Conservation (phyloP, 1,140 invertebrate genomes). For the Drosophila ohnishii region DNA sequence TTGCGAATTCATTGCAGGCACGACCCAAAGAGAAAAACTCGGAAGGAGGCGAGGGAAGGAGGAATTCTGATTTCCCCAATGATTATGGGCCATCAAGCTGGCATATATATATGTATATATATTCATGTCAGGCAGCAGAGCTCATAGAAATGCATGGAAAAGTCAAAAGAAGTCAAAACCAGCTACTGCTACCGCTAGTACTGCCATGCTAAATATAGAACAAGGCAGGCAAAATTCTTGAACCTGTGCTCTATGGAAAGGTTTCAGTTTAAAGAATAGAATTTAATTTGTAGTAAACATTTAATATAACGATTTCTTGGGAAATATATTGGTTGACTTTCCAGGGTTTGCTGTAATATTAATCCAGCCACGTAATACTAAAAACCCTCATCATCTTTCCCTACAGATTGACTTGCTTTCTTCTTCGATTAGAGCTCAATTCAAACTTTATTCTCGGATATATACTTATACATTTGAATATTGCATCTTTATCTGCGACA, state of each 20-base stretch:
- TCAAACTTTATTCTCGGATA: conserved; percentile 23
- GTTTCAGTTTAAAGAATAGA: background rate
- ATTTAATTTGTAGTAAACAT: background rate
- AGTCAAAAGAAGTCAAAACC: conserved; percentile 6
- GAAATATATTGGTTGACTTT: too few relatives aligned
- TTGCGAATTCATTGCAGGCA: conserved; percentile 67
- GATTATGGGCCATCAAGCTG: conserved; percentile 42
- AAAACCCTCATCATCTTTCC: background rate
- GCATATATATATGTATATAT: conserved; percentile 11
- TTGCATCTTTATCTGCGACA: conserved; percentile 40
- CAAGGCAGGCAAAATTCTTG: background rate
- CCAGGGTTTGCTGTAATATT: background rate
- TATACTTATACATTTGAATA: conserved; percentile 26
- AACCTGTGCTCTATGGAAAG: background rate
- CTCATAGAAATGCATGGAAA: conserved; percentile 41
- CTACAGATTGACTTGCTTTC: conserved; percentile 9
- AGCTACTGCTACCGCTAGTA: background rate
- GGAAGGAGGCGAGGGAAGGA: conserved; percentile 22
- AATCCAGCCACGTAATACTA: background rate
- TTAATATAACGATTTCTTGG: too few relatives aligned
- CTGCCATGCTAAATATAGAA: background rate
- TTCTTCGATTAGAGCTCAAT: conserved; percentile 24
- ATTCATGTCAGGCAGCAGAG: conserved; percentile 30
- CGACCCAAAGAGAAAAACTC: conserved; percentile 42
- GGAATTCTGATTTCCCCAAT: conserved; percentile 37